Conservation (phyloP, 2,797 vertebrate genomes). For the Hapalemur alaotrensis region DNA sequence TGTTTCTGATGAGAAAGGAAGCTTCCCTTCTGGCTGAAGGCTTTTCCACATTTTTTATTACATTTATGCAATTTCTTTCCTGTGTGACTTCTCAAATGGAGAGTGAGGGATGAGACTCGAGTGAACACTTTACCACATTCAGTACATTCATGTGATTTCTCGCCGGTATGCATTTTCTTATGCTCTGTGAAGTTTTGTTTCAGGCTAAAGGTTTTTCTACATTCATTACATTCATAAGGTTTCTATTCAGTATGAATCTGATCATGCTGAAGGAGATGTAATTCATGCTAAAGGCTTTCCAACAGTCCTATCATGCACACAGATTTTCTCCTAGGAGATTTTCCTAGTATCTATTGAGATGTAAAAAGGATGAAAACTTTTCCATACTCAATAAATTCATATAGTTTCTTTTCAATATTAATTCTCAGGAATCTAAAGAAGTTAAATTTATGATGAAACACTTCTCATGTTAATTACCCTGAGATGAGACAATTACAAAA, state of each 20-base stretch:
- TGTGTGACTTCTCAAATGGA: conserved; percentile 92
- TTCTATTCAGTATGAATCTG: conserved; percentile 65
- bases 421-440: conserved; percentile 17
- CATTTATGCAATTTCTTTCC: conserved; percentile 89
- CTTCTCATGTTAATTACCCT: neutral
- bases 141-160: conserved; percentile 83
- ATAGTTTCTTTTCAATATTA: neutral
- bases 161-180: conserved; percentile 68
- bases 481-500: conserved; percentile 5
- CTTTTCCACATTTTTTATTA: conserved; percentile 88
- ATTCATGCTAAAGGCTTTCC: conserved; percentile 58
- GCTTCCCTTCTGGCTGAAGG: conserved; percentile 85
- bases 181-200: conserved; percentile 64
- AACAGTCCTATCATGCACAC: conserved; percentile 47
- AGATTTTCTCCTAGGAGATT: neutral
- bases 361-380: conserved; percentile 17
- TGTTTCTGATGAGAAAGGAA: conserved; percentile 73
- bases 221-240: conserved; percentile 57
- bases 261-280: conserved; percentile 48
- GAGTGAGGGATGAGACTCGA: conserved; percentile 90
- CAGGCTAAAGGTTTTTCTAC: conserved; percentile 71
- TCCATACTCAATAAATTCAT: neutral
- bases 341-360: neutral
- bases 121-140: conserved; percentile 91
- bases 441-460: conserved; percentile 28